These are phyloP conservation scores for Amiota mariae DNA, from an alignment of 2,888 invertebrate genomes.

Conservation along the genomic window DNA sequence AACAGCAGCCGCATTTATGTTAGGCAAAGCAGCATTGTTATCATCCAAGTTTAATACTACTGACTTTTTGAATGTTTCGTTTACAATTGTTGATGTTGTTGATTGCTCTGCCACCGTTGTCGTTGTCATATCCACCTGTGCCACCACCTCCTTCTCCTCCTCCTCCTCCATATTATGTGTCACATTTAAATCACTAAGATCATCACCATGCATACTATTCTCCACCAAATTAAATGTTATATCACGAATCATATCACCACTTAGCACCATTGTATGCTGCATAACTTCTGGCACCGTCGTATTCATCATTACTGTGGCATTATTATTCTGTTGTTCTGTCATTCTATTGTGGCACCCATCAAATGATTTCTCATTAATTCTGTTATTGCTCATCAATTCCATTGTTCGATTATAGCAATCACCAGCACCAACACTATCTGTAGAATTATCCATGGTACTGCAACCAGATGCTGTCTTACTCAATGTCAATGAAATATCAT, in stretches of 20 bases:
- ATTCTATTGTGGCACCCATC: not conserved
- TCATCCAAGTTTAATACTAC: conserved; percentile 54
- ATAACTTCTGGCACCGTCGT: conserved; percentile 45
- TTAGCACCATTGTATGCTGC: conserved; percentile 56
- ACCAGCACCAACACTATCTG: conserved; percentile 62
- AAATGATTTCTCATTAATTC: conserved; percentile 24
- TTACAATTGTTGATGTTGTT: conserved; percentile 43
- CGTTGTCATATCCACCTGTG: not conserved
- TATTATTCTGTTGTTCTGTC: not conserved
- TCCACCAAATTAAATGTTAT: conserved; percentile 70
- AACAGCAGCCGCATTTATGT: no score
- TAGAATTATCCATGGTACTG: conserved; percentile 72
- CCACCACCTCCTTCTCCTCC: conserved; percentile 4
- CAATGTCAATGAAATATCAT: conserved; percentile 68
- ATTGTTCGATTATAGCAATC: conserved; percentile 41
- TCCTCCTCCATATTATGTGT: conserved; percentile 30
- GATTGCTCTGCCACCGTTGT: conserved; percentile 24
- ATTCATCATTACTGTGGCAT: conserved; percentile 38
- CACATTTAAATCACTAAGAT: conserved; percentile 35
- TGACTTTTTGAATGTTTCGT: conserved; percentile 55
- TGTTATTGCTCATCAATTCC: conserved; percentile 29
- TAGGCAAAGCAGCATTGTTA: not conserved
- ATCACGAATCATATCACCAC: conserved; percentile 69
- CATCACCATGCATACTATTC: conserved; percentile 52
- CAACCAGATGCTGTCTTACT: conserved; percentile 71